These are phyloP conservation scores for Doryteuthis pealeii DNA, from an alignment of 1,140 invertebrate species.

Conservation along the genomic window DNA sequence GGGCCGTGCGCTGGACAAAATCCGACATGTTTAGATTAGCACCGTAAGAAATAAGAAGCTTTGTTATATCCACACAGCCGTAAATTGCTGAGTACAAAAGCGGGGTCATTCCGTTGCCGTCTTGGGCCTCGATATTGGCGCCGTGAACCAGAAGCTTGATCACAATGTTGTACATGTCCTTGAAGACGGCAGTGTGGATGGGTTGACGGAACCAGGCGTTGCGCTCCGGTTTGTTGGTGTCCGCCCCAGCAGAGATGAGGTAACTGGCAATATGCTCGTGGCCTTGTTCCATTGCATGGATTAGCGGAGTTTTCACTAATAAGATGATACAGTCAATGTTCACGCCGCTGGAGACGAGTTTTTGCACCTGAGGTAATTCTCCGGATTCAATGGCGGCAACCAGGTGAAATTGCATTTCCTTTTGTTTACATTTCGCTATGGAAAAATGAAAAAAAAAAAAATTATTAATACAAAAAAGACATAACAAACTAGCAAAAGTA, in stretches of 20 bases:
- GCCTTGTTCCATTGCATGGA: slow-evolving; percentile 26
- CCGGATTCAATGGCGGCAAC: slow-evolving; percentile 29
- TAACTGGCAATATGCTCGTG: slow-evolving; percentile 17
- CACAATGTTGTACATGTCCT: slow-evolving; percentile 9
- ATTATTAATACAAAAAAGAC: too few relatives aligned
- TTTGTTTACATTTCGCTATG: slow-evolving; percentile 28
- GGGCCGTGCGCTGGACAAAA: slow-evolving; percentile 22
- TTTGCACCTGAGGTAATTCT: slow-evolving; percentile 9
- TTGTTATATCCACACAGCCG: background rate
- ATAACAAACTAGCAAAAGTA: too few relatives aligned
- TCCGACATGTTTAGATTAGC: slow-evolving; percentile 24
- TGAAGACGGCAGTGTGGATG: slow-evolving; percentile 26
- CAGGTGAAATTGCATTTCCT: slow-evolving; percentile 30
- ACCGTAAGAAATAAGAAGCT: slow-evolving; percentile 16
- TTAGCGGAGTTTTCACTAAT: slow-evolving; percentile 27
- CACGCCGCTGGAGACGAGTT: slow-evolving; percentile 21
- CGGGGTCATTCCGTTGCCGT: slow-evolving; percentile 27
- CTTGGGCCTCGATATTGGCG: slow-evolving; percentile 20
- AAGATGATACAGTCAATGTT: slow-evolving; percentile 26
- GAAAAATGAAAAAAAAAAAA: background rate
- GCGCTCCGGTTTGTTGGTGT: slow-evolving; percentile 24
- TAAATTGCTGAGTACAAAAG: slow-evolving; percentile 9
- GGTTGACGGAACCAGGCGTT: slow-evolving; percentile 21
- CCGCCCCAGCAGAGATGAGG: slow-evolving; percentile 20
- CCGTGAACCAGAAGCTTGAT: slow-evolving; percentile 20